Evolutionary conservation across 2,113 vertebrate genomes (phyloP).

Genomic region (Nyctereutes procyonoides): DNA sequence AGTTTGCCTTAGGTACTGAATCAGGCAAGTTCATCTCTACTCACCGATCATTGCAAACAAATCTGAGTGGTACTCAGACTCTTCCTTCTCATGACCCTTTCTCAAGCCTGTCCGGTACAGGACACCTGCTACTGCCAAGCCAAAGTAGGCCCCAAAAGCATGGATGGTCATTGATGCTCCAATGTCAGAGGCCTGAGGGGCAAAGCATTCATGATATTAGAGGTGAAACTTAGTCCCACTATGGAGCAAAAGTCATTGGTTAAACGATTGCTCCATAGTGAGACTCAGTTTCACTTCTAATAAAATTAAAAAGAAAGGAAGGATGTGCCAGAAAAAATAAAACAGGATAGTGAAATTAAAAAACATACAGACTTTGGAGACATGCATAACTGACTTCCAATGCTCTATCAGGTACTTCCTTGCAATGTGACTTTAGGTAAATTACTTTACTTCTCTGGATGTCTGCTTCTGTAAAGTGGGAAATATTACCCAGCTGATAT

Average conservation of each 20-base stretch:
- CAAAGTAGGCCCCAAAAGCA: constrained; percentile 97
- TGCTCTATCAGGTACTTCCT: background rate
- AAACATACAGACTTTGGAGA: background rate
- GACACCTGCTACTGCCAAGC: constrained; percentile 91
- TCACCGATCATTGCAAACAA: constrained; percentile 98
- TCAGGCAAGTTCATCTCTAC: constrained; percentile 60
- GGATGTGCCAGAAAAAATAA: background rate
- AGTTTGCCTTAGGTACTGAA: background rate
- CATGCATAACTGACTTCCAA: background rate
- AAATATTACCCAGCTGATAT: background rate
- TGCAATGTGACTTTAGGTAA: background rate
- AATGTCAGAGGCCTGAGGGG: constrained; percentile 91
- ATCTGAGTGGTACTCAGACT: constrained; percentile 95
- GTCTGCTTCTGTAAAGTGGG: background rate
- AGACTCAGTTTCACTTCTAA: too few relatives aligned
- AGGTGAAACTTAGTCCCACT: background rate
- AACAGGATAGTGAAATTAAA: background rate
- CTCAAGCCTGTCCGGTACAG: constrained; percentile 91
- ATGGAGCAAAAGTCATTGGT: background rate
- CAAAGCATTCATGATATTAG: background rate
- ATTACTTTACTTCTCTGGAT: background rate
- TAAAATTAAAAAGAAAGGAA: background rate
- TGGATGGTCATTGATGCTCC: constrained; percentile 99
- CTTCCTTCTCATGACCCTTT: constrained; percentile 90
- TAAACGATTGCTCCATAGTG: background rate